Conservation (phyloP, 2,797 vertebrate genomes). For the Lagorchestes hirsutus region DNA sequence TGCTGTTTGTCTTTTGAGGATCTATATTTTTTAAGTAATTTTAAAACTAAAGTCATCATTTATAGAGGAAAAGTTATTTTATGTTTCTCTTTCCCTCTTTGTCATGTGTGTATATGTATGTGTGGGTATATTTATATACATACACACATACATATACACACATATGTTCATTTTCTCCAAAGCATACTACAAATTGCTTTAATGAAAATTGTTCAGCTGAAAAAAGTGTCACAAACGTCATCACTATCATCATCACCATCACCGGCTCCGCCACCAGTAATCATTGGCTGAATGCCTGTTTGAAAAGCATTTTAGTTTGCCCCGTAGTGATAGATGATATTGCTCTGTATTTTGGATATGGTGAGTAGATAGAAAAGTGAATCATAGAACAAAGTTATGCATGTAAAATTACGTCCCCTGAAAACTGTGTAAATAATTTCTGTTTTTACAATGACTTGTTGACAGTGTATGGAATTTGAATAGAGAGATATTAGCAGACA, state of each 20-base stretch:
- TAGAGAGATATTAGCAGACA: background rate
- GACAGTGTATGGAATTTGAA: background rate
- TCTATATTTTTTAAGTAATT: background rate
- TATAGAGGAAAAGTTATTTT: background rate
- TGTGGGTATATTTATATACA: background rate
- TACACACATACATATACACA: background rate
- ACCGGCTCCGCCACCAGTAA: background rate
- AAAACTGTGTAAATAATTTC: background rate
- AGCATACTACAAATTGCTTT: background rate
- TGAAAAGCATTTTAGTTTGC: background rate
- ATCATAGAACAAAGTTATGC: background rate
- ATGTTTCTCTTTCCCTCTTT: background rate
- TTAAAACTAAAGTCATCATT: background rate
- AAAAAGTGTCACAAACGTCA: background rate
- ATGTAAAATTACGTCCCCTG: background rate
- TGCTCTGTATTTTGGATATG: background rate
- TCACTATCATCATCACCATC: background rate
- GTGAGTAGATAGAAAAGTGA: background rate
- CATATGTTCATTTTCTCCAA: background rate
- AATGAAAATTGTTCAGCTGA: background rate
- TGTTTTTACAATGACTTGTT: background rate
- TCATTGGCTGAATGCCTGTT: background rate
- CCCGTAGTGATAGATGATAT: background rate
- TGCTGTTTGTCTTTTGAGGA: background rate
- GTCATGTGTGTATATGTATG: background rate